A percentile compares a stretch with the other conserved stretches of the same genome.
phyloP scores from a whole-genome alignment of 2,888 invertebrate species.

The Drepanosiphum platanoidis region DNA sequence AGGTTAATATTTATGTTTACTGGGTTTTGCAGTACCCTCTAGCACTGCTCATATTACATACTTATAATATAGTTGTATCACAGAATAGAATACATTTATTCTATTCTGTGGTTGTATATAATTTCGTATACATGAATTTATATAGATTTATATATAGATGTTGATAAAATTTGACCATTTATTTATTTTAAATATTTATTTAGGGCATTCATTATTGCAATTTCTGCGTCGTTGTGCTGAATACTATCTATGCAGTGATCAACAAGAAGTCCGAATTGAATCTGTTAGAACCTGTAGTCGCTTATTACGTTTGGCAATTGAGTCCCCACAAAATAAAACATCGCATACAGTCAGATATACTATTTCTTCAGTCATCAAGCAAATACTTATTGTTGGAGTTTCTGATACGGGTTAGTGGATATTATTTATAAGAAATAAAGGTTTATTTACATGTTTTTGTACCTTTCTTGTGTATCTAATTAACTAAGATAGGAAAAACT shows the following conservation, averaged over 20 bases:
- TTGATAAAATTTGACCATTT: background rate
- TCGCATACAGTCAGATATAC: conserved; percentile 88
- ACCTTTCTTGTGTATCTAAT: too few species aligned
- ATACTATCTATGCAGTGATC: conserved; percentile 88
- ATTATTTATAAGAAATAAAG: conserved; percentile 4
- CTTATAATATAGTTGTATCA: too few species aligned
- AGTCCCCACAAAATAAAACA: conserved; percentile 72
- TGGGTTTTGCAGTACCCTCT: too few species aligned
- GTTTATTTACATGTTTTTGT: conserved; percentile 24
- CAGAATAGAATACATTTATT: too few species aligned
- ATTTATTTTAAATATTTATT: conserved; percentile 4
- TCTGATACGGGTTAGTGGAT: conserved; percentile 79
- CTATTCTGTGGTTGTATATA: too few species aligned
- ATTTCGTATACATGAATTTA: too few species aligned
- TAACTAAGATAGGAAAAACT: too few species aligned
- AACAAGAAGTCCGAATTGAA: conserved; percentile 90
- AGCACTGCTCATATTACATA: too few species aligned
- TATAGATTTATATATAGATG: background rate
- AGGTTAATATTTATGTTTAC: conserved; percentile 67
- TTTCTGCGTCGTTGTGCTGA: conserved; percentile 94
- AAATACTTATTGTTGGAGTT: conserved; percentile 90
- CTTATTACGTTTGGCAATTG: conserved; percentile 84
- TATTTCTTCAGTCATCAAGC: conserved; percentile 90
- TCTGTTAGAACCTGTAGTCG: conserved; percentile 94
- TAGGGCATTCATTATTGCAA: conserved; percentile 84